Evolutionary conservation across 2,113 vertebrate genomes (phyloP).

Genomic region (Brachyhypopomus gauderio): DNA sequence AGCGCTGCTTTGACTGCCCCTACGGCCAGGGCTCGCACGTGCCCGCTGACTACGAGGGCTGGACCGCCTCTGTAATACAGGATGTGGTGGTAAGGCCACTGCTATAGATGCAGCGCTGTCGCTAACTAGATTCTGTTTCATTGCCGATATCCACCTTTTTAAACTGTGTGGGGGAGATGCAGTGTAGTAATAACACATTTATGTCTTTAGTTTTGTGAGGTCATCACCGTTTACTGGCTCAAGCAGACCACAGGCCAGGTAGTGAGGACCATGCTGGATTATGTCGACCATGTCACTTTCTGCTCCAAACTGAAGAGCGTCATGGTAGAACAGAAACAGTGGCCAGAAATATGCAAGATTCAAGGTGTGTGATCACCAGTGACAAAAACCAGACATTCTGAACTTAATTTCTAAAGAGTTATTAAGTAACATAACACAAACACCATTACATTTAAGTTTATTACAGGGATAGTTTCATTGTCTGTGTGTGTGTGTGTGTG

Average conservation of each 20-base stretch:
- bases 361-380: conserved; percentile 74
- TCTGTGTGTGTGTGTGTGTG: background rate
- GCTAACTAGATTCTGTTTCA: background rate
- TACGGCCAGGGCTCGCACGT: conserved; percentile 74
- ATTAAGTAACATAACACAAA: background rate
- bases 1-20: conserved; percentile 90
- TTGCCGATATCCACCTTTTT: background rate
- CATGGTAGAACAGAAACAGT: conserved; percentile 84
- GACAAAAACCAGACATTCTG: background rate
- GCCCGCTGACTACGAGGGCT: conserved; percentile 76
- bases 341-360: conserved; percentile 86
- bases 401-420: background rate
- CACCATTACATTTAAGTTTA: background rate
- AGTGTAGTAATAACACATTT: conserved; percentile 2
- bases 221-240: conserved; percentile 91
- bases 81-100: conserved; percentile 84
- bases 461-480: background rate
- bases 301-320: conserved; percentile 87
- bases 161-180: background rate
- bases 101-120: background rate
- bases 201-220: conserved; percentile 88
- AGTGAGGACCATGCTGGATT: conserved; percentile 90
- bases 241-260: conserved; percentile 87
- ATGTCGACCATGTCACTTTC: conserved; percentile 83
- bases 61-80: conserved; percentile 89